Conservation (phyloP, 2,113 vertebrate genomes). For the Chamaetylas fuelleborni region DNA sequence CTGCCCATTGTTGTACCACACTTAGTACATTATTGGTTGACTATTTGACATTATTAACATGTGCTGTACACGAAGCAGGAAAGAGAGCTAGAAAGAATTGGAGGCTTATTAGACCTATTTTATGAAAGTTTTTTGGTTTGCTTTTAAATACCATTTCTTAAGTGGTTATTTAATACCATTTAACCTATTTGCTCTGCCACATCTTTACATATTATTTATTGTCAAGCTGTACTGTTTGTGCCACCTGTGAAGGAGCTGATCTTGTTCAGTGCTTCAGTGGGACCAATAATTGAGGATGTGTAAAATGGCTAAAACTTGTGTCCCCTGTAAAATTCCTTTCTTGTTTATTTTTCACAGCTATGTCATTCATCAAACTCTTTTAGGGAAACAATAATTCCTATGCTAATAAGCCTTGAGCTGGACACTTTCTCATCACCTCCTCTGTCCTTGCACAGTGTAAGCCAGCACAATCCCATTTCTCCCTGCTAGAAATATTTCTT, state of each 20-base stretch:
- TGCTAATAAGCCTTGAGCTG: neutral
- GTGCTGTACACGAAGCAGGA: neutral
- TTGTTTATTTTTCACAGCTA: neutral
- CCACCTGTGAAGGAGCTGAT: neutral
- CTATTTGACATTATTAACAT: neutral
- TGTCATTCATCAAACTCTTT: neutral
- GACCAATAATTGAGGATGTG: neutral
- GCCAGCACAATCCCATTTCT: neutral
- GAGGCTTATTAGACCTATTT: neutral
- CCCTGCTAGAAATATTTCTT: neutral
- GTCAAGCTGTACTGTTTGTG: neutral
- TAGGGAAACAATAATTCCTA: neutral
- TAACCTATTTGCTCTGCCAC: neutral
- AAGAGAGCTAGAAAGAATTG: neutral
- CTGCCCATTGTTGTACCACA: neutral
- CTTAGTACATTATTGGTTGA: neutral
- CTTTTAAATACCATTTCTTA: neutral
- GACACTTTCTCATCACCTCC: neutral
- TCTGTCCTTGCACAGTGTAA: neutral
- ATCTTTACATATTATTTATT: neutral
- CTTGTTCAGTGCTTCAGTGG: neutral
- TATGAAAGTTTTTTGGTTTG: neutral
- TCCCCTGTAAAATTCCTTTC: neutral
- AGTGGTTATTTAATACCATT: neutral
- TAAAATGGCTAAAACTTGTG: neutral